phyloP scores from a whole-genome alignment of 2,888 invertebrate species.

The Ophraella communa region DNA sequence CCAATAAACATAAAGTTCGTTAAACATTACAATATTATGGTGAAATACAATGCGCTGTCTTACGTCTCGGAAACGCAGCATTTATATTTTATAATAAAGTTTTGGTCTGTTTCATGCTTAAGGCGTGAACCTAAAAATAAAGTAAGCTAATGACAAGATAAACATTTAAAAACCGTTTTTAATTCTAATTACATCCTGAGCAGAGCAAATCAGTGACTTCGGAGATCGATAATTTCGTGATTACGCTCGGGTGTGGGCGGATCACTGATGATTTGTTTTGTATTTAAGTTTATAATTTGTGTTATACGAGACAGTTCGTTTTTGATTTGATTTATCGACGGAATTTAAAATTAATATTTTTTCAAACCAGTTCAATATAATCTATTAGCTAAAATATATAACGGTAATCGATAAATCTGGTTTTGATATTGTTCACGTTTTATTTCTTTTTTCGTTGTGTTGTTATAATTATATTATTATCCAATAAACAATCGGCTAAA shows the following conservation, averaged over 20 bases:
- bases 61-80: not conserved
- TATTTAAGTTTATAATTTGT: constrained; percentile 21
- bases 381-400: not conserved
- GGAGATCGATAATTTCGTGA: constrained; percentile 48
- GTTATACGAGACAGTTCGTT: not conserved
- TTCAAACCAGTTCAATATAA: not conserved
- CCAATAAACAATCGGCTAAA: too few species aligned
- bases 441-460: too few species aligned
- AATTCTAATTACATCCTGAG: constrained; percentile 44
- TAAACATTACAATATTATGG: not conserved
- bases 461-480: too few species aligned
- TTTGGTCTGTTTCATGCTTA: constrained; percentile 46
- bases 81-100: constrained; percentile 37
- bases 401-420: not conserved
- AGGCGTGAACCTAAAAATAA: constrained; percentile 36
- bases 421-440: not conserved
- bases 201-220: constrained; percentile 46
- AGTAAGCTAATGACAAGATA: constrained; percentile 19
- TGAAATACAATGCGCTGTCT: not conserved
- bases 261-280: constrained; percentile 38
- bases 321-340: not conserved
- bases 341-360: not conserved
- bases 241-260: constrained; percentile 44
- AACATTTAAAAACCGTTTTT: constrained; percentile 33
- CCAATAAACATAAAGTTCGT: not conserved